A percentile compares a stretch with the other conserved stretches of the same genome.
These are phyloP conservation scores for Euglossa dilemma DNA, from an alignment of 1,140 invertebrate species.

Conservation along the genomic window DNA sequence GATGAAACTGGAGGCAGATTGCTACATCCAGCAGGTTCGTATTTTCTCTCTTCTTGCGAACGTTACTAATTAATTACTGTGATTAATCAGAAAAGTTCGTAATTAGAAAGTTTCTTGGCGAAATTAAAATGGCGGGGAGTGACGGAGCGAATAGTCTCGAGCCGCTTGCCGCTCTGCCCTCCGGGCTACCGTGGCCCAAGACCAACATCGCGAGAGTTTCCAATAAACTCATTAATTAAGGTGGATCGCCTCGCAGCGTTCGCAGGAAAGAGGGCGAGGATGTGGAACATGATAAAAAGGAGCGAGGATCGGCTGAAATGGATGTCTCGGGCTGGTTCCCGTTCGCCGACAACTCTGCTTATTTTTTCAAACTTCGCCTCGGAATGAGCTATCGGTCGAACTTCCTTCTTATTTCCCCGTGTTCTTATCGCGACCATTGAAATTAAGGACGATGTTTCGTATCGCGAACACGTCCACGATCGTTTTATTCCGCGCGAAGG, in stretches of 20 bases:
- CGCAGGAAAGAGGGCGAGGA: slow-evolving; percentile 45
- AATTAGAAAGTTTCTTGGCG: slow-evolving; percentile 83
- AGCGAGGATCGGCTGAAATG: slow-evolving; percentile 57
- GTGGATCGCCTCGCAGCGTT: slow-evolving; percentile 73
- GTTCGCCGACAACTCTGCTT: slow-evolving; percentile 16
- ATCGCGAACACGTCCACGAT: too few relatives aligned
- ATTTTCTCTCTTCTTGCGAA: slow-evolving; percentile 69
- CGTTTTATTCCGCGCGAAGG: not conserved
- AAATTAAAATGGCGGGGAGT: slow-evolving; percentile 83
- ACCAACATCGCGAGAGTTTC: slow-evolving; percentile 72
- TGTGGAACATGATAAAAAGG: slow-evolving; percentile 45
- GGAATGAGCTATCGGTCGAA: not conserved
- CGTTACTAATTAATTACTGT: slow-evolving; percentile 83
- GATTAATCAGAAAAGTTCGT: slow-evolving; percentile 84
- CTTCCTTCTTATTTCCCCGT: not conserved
- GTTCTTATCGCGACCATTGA: not conserved
- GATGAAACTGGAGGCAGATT: slow-evolving; percentile 42
- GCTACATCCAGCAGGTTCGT: slow-evolving; percentile 66
- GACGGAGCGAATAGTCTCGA: slow-evolving; percentile 71
- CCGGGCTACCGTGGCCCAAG: slow-evolving; percentile 51
- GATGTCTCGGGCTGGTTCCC: slow-evolving; percentile 41
- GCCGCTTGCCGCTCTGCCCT: slow-evolving; percentile 55
- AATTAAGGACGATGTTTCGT: too few relatives aligned
- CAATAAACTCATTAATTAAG: slow-evolving; percentile 83
- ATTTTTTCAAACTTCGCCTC: not conserved